These are phyloP conservation scores for Elanus axillaris DNA, from an alignment of 2,113 vertebrate species.

Conservation along the genomic window DNA sequence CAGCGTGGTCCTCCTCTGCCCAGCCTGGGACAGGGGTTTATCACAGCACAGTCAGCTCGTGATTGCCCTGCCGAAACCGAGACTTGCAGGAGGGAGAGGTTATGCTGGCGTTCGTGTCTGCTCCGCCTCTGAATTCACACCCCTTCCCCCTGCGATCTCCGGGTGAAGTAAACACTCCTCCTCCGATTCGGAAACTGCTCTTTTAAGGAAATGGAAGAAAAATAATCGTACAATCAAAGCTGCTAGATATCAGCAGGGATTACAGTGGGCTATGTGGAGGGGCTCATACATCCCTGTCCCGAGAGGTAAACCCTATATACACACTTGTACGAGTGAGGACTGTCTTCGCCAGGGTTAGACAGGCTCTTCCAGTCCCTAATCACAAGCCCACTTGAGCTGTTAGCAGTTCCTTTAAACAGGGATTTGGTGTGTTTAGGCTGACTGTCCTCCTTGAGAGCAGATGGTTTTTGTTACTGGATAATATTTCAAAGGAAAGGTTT, in stretches of 20 bases:
- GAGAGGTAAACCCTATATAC: background rate
- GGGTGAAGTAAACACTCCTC: background rate
- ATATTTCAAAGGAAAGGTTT: background rate
- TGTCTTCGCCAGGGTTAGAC: background rate
- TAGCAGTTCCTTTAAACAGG: slow-evolving; percentile 34
- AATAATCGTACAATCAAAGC: background rate
- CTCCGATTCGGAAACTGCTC: background rate
- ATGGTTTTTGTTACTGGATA: slow-evolving; percentile 20
- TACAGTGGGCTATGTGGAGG: background rate
- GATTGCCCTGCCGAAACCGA: background rate
- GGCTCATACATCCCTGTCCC: background rate
- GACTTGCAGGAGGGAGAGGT: background rate
- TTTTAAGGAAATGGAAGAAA: slow-evolving; percentile 38
- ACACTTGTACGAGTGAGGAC: background rate
- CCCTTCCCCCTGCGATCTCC: background rate
- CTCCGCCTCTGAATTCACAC: background rate
- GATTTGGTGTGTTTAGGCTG: slow-evolving; percentile 40
- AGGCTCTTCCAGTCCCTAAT: background rate
- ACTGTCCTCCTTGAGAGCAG: slow-evolving; percentile 1
- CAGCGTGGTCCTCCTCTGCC: fast-evolving
- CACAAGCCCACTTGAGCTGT: slow-evolving; percentile 4
- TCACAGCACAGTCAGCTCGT: fast-evolving
- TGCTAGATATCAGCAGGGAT: background rate
- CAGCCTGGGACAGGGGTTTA: background rate
- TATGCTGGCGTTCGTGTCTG: fast-evolving